A percentile compares a stretch with the other conserved stretches of the same genome.
Evolutionary conservation across 2,888 invertebrate genomes (phyloP).

Genomic region (Myopa testacea): DNA sequence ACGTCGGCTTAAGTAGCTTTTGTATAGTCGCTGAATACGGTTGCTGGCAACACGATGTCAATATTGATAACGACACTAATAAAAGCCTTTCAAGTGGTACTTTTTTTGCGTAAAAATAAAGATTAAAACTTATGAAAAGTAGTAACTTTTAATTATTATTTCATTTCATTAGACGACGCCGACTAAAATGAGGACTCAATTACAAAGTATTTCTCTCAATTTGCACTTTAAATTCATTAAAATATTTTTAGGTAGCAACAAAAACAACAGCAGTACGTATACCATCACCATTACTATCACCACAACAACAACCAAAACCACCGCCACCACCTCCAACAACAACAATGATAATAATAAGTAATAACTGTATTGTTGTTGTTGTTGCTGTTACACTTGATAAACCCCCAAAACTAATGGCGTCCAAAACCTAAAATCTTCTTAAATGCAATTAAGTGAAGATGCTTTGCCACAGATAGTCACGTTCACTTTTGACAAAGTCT

Average conservation of each 20-base stretch:
- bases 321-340: slow-evolving; percentile 15
- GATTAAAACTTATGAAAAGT: no score
- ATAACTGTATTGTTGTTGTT: not conserved
- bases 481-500: slow-evolving; percentile 45
- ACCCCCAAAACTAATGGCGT: slow-evolving; percentile 36
- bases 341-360: not conserved
- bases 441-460: slow-evolving; percentile 38
- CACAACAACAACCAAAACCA: slow-evolving; percentile 9
- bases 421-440: slow-evolving; percentile 31
- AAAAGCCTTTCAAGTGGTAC: no score
- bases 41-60: no score
- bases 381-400: slow-evolving; percentile 7
- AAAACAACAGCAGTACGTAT: not conserved
- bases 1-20: no score
- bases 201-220: not conserved
- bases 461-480: slow-evolving; percentile 38
- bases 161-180: no score
- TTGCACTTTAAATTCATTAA: not conserved
- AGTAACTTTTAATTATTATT: no score
- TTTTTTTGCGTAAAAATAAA: no score
- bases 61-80: no score
- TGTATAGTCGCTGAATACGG: no score
- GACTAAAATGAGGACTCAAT: not conserved
- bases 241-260: not conserved
- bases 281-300: not conserved